These are phyloP conservation scores for Gymnopithys bicolor DNA, from an alignment of 2,797 vertebrate species.

Conservation along the genomic window DNA sequence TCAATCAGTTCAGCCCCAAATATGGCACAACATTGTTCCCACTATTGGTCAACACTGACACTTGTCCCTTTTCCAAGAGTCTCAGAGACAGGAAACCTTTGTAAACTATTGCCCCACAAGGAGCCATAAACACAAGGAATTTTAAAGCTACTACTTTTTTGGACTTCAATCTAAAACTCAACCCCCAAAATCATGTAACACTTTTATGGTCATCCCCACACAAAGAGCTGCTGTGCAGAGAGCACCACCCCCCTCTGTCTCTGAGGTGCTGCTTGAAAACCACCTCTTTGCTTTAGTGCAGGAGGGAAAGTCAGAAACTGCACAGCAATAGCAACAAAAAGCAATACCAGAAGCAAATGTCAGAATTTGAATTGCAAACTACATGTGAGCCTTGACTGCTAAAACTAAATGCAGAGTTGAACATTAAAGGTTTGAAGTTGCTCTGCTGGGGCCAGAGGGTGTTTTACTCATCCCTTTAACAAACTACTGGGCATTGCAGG, in stretches of 20 bases:
- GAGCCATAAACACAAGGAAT: not conserved
- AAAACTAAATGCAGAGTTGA: not conserved
- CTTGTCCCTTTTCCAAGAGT: not conserved
- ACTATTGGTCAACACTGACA: accelerated
- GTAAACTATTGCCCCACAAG: not conserved
- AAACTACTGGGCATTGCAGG: not conserved
- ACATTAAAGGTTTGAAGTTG: not conserved
- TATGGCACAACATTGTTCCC: accelerated
- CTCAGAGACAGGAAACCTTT: not conserved
- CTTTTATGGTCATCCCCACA: not conserved
- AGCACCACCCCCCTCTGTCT: not conserved
- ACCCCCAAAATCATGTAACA: not conserved
- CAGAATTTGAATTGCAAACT: slow-evolving; percentile 43
- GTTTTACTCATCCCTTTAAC: not conserved
- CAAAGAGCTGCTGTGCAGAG: not conserved
- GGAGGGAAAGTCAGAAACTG: not conserved
- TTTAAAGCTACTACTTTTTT: not conserved
- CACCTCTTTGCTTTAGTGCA: not conserved
- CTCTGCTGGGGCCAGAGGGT: not conserved
- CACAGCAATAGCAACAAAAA: not conserved
- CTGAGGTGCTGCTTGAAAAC: not conserved
- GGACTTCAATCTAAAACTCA: not conserved
- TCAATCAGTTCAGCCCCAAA: not conserved
- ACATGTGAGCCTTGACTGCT: not conserved
- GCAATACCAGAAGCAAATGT: not conserved